A percentile compares a stretch with the other conserved stretches of the same genome.
These are phyloP conservation scores for Brachypodius melanocephalos DNA, from an alignment of 2,113 vertebrate genomes.

Conservation along the genomic window DNA sequence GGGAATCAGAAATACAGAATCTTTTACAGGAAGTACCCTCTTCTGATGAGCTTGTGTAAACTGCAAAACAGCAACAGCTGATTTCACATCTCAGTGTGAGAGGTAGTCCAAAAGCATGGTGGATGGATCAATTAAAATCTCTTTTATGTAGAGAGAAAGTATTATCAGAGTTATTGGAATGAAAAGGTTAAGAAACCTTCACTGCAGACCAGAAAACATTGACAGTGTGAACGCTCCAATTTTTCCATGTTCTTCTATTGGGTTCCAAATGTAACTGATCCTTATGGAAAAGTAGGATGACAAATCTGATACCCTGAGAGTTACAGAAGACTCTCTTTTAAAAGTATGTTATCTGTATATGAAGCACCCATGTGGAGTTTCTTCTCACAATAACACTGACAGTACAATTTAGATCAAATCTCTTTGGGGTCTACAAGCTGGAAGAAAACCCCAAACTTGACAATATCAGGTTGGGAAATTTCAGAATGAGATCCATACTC, in stretches of 20 bases:
- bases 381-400: neutral
- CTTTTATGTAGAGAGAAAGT: neutral
- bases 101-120: neutral
- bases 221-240: neutral
- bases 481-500: neutral
- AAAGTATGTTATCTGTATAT: neutral
- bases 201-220: neutral
- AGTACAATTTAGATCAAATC: neutral
- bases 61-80: neutral
- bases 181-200: neutral
- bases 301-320: neutral
- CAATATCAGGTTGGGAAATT: neutral
- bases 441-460: neutral
- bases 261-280: neutral
- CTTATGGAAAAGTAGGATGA: neutral
- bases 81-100: neutral
- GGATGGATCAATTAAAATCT: neutral
- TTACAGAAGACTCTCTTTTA: neutral
- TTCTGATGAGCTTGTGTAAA: neutral
- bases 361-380: neutral
- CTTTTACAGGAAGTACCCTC: neutral
- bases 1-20: neutral
- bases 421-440: neutral
- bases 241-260: neutral
- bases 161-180: neutral